Percentiles rank a stretch among this genome's conserved stretches.
Conservation (phyloP, 2,113 vertebrate genomes). For the Toxotes chatareus region DNA sequence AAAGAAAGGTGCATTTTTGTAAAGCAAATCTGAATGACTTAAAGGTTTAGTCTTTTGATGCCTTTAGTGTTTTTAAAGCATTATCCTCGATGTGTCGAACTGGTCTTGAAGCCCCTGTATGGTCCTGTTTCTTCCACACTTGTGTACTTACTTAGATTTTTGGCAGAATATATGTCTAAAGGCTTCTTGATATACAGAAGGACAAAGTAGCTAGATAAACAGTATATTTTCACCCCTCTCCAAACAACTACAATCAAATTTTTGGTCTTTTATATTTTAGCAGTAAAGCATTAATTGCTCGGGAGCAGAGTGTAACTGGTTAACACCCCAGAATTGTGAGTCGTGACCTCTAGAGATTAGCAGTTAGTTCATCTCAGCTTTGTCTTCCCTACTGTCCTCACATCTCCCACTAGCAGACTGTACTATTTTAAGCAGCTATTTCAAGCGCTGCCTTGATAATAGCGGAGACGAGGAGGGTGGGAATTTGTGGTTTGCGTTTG, state of each 20-base stretch:
- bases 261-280: neutral
- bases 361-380: neutral
- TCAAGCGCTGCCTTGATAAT: neutral
- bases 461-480: neutral
- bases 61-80: too few relatives aligned
- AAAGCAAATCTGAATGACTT: neutral
- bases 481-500: conserved; percentile 18
- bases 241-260: neutral
- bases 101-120: neutral
- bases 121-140: neutral
- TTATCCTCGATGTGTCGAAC: neutral
- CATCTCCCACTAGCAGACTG: neutral
- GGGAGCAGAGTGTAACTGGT: neutral
- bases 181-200: neutral
- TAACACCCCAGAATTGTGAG: neutral
- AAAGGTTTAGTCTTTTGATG: neutral
- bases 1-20: neutral
- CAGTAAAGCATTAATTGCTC: neutral
- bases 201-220: neutral
- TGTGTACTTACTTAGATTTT: neutral
- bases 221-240: neutral
- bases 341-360: neutral
- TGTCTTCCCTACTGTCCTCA: conserved; percentile 2
- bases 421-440: conserved; percentile 15
- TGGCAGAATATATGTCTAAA: neutral